Base-by-base conservation (phyloP, 2,888 invertebrate genomes). In the Cataglyphis albicans region DNA sequence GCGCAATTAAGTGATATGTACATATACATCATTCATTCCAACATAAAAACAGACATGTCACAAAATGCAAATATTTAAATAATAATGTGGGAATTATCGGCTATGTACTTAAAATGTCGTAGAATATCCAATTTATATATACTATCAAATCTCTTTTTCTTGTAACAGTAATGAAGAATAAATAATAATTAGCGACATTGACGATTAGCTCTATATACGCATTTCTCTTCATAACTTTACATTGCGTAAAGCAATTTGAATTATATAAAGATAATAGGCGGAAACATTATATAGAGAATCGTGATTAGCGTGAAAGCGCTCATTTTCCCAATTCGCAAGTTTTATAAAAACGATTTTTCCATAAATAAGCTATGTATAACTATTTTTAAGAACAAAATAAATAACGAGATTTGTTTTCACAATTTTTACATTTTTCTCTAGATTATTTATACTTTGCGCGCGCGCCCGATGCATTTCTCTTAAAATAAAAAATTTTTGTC, bases 71-170 rank as follows among this genome's bases (percentile, higher is more conserved):
- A 29, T 6, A 4, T n/a, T 29, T 32, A 21, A 76, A 68, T 7
- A 29, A 57, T 52, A n/a, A 7, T 41, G 18, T 41, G 7, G n/a
- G 2, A 21, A 72, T 78, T 32, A 21, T 21, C 41, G 41, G 73
- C 41, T 72, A 52, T 57, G 78, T 78, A 78, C 72, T 78, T 76
- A 72, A 6, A 67, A 44, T 72, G 41, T 21, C 74, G n/a, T 41
- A 21, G 21, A 70, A 44, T 7, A 41, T 55, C 9, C 57, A n/a
- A 70, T 72, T 78, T 78, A 78, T 32, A 59, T 68, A 3, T 38
- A 38, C 48, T n/a, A 52, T n/a, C 7, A 25, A 63, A 32, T 41
- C 35, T 12, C 35, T 12, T 68, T 32, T 78, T 41, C 32, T 21
- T 9, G 57, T 78, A 67, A 41, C 12, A 38, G 41, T 57, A 55